Evolutionary conservation across 2,113 vertebrate species (phyloP).

Genomic region (Oenanthe melanoleuca): DNA sequence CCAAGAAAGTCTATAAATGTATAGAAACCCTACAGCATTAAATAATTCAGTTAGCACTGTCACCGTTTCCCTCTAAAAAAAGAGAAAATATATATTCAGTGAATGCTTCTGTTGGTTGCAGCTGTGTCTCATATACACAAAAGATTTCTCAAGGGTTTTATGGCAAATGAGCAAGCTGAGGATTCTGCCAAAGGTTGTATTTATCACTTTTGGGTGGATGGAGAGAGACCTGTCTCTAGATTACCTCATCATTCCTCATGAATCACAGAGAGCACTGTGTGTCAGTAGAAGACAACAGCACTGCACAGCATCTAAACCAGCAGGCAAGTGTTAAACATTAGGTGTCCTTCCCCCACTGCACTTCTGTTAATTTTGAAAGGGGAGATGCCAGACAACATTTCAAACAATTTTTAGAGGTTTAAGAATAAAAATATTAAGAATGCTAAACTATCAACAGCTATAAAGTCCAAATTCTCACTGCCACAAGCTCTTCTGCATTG

Average conservation of each 20-base stretch:
- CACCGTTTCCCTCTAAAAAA: not conserved
- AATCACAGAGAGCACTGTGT: not conserved
- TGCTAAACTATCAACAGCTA: not conserved
- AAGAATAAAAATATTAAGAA: not conserved
- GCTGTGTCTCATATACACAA: not conserved
- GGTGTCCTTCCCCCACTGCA: not conserved
- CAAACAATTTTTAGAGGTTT: not conserved
- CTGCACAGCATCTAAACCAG: not conserved
- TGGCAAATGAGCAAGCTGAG: slow-evolving; percentile 44
- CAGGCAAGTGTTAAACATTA: not conserved
- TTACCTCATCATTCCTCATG: not conserved
- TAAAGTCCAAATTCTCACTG: slow-evolving; percentile 15
- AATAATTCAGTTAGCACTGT: slow-evolving; percentile 17
- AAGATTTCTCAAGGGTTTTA: slow-evolving; percentile 11
- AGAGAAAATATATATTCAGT: not conserved
- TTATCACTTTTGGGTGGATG: not conserved
- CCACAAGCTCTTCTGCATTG: not conserved
- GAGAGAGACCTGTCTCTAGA: not conserved
- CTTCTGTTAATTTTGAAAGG: not conserved
- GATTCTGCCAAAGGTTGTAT: slow-evolving; percentile 15
- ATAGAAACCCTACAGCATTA: not conserved
- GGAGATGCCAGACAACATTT: not conserved
- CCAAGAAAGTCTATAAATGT: not conserved
- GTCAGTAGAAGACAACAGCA: not conserved
- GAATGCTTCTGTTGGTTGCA: not conserved